Conservation (phyloP, 2,888 invertebrate genomes). For the Cryptops parisi region DNA sequence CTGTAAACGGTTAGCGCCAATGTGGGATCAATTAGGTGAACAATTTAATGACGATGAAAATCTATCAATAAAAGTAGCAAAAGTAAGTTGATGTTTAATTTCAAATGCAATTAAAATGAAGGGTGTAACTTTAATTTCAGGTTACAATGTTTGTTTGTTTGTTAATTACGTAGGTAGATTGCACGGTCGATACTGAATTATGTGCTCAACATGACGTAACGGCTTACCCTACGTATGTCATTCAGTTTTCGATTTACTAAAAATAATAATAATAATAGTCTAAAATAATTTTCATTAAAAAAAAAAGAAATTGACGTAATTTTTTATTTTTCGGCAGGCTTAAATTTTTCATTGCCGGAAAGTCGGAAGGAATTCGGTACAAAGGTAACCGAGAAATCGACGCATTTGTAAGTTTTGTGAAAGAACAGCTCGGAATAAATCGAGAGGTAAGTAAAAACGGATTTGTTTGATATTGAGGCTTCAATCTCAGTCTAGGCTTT, state of each 20-base stretch:
- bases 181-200: constrained; percentile 50
- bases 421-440: constrained; percentile 46
- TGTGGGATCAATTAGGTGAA: constrained; percentile 54
- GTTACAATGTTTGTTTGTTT: not conserved
- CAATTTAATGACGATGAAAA: constrained; percentile 21
- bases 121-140: not conserved
- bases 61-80: constrained; percentile 12
- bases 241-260: not conserved
- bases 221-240: constrained; percentile 43
- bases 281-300: not conserved
- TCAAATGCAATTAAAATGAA: not conserved
- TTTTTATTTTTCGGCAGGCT: constrained; percentile 37
- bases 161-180: constrained; percentile 47
- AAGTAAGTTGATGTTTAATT: constrained; percentile 7
- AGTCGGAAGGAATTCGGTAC: constrained; percentile 51
- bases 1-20: constrained; percentile 59
- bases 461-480: too few relatives aligned
- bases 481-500: too few relatives aligned
- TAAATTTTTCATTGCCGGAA: constrained; percentile 57
- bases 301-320: not conserved
- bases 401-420: constrained; percentile 58
- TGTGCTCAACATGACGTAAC: constrained; percentile 63
- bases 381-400: constrained; percentile 62
- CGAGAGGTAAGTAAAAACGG: not conserved
- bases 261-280: not conserved